Conservation (phyloP, 2,888 invertebrate species). For the Muscina levida region DNA sequence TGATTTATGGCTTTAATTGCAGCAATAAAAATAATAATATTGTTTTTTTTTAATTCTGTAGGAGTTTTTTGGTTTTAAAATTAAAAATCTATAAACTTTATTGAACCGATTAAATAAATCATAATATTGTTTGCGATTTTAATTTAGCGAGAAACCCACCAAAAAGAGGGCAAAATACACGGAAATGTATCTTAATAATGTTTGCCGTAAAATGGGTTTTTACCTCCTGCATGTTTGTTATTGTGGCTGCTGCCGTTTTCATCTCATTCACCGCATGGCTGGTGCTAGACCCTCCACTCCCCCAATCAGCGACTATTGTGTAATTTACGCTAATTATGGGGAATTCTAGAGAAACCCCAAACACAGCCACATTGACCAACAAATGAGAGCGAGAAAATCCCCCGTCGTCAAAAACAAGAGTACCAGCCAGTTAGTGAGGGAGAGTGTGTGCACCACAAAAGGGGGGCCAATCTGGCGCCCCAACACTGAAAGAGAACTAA, state of each 20-base stretch:
- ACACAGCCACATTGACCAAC: not conserved
- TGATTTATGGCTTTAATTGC: too few relatives aligned
- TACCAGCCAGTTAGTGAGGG: too few relatives aligned
- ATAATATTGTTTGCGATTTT: too few relatives aligned
- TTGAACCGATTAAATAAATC: too few relatives aligned
- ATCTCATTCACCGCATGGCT: not conserved
- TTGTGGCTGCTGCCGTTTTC: not conserved
- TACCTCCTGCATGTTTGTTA: conserved; percentile 17
- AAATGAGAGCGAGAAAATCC: conserved; percentile 60
- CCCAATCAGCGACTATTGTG: not conserved
- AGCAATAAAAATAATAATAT: too few relatives aligned
- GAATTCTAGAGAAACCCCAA: conserved; percentile 57
- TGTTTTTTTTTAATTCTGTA: too few relatives aligned
- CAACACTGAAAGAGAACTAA: conserved; percentile 11
- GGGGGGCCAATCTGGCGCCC: conserved; percentile 1
- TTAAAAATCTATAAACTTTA: not conserved
- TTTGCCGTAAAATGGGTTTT: conserved; percentile 51
- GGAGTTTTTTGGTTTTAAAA: not conserved
- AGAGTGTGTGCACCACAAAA: not conserved
- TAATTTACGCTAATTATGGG: conserved; percentile 58
- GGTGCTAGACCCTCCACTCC: too few relatives aligned
- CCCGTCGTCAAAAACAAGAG: conserved; percentile 33
- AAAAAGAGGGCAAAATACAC: too few relatives aligned
- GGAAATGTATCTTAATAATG: too few relatives aligned
- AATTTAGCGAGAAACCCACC: too few relatives aligned